Evolutionary conservation across 2,797 vertebrate species (phyloP).

Genomic region (Arctocebus calabarensis): DNA sequence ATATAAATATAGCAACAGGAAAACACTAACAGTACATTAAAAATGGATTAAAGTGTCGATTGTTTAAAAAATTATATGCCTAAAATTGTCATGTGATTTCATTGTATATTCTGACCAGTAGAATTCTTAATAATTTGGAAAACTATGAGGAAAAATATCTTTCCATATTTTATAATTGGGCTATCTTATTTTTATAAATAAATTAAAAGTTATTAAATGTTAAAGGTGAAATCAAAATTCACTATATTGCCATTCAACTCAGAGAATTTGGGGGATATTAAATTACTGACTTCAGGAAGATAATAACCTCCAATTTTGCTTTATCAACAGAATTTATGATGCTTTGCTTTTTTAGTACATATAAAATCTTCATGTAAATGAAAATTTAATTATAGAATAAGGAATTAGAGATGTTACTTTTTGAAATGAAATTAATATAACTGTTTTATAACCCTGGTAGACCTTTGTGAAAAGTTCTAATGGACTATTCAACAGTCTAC

Average conservation of each 20-base stretch:
- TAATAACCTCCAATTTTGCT: constrained; percentile 37
- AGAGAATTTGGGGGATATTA: constrained; percentile 8
- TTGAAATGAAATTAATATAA: constrained; percentile 68
- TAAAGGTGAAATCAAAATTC: constrained; percentile 19
- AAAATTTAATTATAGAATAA: constrained; percentile 2
- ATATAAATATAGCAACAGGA: background rate
- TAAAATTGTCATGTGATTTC: constrained; percentile 26
- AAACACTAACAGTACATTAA: background rate
- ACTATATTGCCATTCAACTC: background rate
- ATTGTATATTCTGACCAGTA: background rate
- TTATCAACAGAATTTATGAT: constrained; percentile 8
- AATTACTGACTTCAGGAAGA: constrained; percentile 16
- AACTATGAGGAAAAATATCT: constrained; percentile 12
- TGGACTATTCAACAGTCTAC: constrained; percentile 10
- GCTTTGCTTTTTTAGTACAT: background rate
- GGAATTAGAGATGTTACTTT: constrained; percentile 73
- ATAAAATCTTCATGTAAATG: constrained; percentile 42
- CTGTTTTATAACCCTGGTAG: constrained; percentile 42
- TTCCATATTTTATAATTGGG: constrained; percentile 23
- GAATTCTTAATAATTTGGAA: constrained; percentile 42
- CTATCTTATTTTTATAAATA: constrained; percentile 33
- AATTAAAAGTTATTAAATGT: constrained; percentile 48
- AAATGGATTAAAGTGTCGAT: background rate
- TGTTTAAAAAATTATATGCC: constrained; percentile 31
- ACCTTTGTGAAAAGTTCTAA: constrained; percentile 61